A percentile compares a stretch with the other conserved stretches of the same genome.
These are phyloP conservation scores for cattle (Bos taurus) DNA, from an alignment of 2,113 vertebrate genomes.

Conservation along the genomic window DNA sequence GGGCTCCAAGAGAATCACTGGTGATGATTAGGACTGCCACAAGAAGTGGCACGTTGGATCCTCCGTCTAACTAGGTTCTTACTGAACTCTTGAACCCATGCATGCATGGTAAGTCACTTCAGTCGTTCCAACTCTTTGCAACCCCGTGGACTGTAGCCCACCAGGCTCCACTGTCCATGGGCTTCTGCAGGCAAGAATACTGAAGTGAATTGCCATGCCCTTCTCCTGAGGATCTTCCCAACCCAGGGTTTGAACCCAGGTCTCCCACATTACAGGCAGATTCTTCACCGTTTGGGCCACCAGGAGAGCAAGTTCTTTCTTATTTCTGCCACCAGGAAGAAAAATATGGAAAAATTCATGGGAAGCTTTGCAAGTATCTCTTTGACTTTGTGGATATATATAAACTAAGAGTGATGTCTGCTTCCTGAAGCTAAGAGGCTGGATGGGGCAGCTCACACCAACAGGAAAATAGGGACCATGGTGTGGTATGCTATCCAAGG, in stretches of 20 bases:
- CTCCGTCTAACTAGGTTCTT: background rate
- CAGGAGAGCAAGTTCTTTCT: background rate
- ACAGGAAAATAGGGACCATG: background rate
- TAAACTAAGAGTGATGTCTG: background rate
- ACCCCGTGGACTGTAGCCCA: background rate
- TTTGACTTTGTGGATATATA: background rate
- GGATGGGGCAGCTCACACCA: background rate
- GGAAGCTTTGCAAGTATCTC: background rate
- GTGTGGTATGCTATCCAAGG: too few relatives aligned
- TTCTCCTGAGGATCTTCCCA: background rate
- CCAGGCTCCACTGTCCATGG: background rate
- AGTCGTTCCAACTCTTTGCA: accelerated
- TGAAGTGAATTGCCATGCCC: background rate
- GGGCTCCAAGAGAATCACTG: background rate
- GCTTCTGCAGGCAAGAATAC: background rate
- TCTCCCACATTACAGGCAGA: background rate
- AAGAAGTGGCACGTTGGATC: background rate
- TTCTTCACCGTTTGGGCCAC: background rate
- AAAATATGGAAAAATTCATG: background rate
- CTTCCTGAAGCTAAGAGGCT: background rate
- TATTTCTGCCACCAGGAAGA: background rate
- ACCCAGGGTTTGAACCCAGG: background rate
- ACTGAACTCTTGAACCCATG: background rate
- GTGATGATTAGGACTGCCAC: background rate
- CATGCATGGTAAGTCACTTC: accelerated